phyloP scores from a whole-genome alignment of 2,797 vertebrate species.

The Melanotaenia pygmaea region DNA sequence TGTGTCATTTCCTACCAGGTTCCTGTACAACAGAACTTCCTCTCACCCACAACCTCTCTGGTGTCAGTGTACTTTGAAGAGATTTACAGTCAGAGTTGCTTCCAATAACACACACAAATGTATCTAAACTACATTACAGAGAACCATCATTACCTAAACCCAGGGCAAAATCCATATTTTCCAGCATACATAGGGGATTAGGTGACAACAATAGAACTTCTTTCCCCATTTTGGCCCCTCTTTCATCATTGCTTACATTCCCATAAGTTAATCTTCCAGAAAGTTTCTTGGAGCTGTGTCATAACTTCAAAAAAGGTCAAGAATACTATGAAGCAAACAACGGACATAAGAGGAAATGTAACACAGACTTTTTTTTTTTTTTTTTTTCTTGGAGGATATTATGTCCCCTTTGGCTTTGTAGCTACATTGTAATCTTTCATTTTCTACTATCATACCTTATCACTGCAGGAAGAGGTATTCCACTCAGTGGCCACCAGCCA shows the following conservation, averaged over 20 bases:
- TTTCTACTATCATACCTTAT: constrained; percentile 67
- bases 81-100: constrained; percentile 39
- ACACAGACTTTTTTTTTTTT: constrained; percentile 28
- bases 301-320: constrained; percentile 35
- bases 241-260: constrained; percentile 51
- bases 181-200: constrained; percentile 18
- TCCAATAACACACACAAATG: constrained; percentile 11
- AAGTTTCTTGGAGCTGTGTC: constrained; percentile 42
- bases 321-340: constrained; percentile 33
- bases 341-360: constrained; percentile 41
- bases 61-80: constrained; percentile 39
- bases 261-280: constrained; percentile 50
- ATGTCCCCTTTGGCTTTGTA: constrained; percentile 44
- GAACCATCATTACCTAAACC: constrained; percentile 25
- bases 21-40: constrained; percentile 5
- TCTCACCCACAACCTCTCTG: constrained; percentile 7
- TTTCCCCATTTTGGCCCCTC: constrained; percentile 2
- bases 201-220: constrained; percentile 21
- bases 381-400: constrained; percentile 37
- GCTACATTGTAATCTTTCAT: constrained; percentile 62
- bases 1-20: constrained; percentile 65
- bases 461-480: constrained; percentile 71
- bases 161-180: constrained; percentile 23
- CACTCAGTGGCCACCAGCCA: constrained; percentile 64
- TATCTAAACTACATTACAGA: constrained; percentile 12